Percentiles rank a stretch among this genome's conserved stretches.
phyloP scores from a whole-genome alignment of 1,140 invertebrate genomes.

The Melanaphis sacchari region DNA sequence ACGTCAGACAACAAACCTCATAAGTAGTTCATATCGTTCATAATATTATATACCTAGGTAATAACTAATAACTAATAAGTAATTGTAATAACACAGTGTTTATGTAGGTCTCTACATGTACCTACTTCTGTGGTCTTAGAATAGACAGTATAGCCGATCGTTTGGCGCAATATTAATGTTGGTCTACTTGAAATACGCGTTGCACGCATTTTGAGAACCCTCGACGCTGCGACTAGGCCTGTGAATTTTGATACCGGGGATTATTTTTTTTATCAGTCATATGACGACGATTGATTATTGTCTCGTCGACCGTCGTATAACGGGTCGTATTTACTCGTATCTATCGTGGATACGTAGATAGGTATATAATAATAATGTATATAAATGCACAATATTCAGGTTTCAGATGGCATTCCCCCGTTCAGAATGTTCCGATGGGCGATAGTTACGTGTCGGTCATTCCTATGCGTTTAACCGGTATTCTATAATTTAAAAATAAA shows the following conservation, averaged over 20 bases:
- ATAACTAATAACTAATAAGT: too few relatives aligned
- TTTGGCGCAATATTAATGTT: too few relatives aligned
- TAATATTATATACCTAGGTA: too few relatives aligned
- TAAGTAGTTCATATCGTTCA: too few relatives aligned
- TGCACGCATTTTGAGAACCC: background rate
- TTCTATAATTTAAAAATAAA: background rate
- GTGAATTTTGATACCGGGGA: background rate
- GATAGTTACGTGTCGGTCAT: background rate
- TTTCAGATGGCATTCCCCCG: background rate
- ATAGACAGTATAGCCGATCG: fast-evolving
- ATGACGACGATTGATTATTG: background rate
- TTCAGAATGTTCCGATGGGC: background rate
- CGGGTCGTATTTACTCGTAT: background rate
- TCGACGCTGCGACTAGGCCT: background rate
- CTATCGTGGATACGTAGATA: too few relatives aligned
- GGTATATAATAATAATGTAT: too few relatives aligned
- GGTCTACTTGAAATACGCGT: background rate
- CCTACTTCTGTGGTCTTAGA: too few relatives aligned
- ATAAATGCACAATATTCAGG: background rate
- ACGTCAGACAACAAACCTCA: too few relatives aligned
- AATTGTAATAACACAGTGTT: too few relatives aligned
- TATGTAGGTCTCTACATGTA: too few relatives aligned
- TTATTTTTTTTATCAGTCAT: slow-evolving; percentile 9
- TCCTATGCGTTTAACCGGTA: background rate
- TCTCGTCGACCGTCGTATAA: background rate